Percentiles rank a stretch among this genome's conserved stretches.
phyloP scores from a whole-genome alignment of 2,113 vertebrate species.

The Rallus limicola region DNA sequence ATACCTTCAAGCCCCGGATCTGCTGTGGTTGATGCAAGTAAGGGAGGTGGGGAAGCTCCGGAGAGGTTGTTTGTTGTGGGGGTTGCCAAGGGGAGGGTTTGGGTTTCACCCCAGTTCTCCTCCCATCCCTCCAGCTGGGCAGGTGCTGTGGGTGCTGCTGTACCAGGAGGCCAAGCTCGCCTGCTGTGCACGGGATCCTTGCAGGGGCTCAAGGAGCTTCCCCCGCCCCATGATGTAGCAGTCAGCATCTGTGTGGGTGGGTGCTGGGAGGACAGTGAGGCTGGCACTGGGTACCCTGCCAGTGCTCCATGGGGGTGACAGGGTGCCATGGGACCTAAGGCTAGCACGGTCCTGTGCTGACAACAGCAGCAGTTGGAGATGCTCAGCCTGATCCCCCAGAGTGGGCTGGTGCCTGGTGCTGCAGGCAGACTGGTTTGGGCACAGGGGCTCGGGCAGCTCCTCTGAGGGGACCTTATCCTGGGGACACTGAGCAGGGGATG shows the following conservation, averaged over 20 bases:
- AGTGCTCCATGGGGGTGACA: accelerated
- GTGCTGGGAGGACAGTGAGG: not conserved
- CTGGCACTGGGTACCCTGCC: not conserved
- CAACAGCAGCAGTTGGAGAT: not conserved
- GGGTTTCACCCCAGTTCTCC: not conserved
- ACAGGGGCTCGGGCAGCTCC: not conserved
- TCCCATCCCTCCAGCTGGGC: accelerated
- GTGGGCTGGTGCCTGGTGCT: accelerated
- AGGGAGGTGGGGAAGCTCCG: accelerated
- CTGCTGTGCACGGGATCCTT: not conserved
- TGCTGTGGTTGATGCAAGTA: not conserved
- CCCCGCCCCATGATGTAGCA: not conserved
- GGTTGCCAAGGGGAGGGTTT: not conserved
- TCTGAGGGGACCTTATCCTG: not conserved
- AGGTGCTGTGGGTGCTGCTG: not conserved
- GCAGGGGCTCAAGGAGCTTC: not conserved
- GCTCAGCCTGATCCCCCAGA: not conserved
- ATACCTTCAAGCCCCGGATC: not conserved
- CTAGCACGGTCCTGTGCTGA: not conserved
- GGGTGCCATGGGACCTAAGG: not conserved
- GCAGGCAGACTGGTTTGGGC: not conserved
- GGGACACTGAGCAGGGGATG: not conserved
- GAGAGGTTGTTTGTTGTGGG: not conserved
- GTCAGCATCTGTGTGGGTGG: not conserved
- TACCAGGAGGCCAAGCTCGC: accelerated